These are phyloP conservation scores for Anaspis maculata DNA, from an alignment of 2,888 invertebrate genomes.

Conservation along the genomic window DNA sequence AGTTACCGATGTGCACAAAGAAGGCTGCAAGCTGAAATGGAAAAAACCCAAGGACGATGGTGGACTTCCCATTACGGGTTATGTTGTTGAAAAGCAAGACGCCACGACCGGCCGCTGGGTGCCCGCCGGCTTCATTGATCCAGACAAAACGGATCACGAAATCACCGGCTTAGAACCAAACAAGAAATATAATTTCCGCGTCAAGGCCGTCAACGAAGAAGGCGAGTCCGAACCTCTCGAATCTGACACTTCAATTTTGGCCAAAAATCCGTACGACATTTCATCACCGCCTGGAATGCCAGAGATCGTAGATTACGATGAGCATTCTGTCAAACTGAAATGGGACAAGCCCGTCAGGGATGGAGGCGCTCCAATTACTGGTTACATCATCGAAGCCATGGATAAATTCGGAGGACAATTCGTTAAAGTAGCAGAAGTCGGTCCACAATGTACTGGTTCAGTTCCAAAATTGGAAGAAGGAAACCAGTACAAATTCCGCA, in stretches of 20 bases:
- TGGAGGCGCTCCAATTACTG: slow-evolving; percentile 89
- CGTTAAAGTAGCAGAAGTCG: slow-evolving; percentile 79
- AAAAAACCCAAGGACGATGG: slow-evolving; percentile 94
- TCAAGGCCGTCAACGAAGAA: slow-evolving; percentile 93
- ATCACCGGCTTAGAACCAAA: slow-evolving; percentile 88
- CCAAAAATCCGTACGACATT: slow-evolving; percentile 95
- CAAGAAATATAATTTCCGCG: slow-evolving; percentile 95
- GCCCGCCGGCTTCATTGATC: slow-evolving; percentile 76
- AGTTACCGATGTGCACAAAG: slow-evolving; percentile 83
- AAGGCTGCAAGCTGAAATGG: slow-evolving; percentile 91
- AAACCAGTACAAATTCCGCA: slow-evolving; percentile 90
- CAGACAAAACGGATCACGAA: slow-evolving; percentile 73
- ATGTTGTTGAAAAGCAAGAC: slow-evolving; percentile 93
- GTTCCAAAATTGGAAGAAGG: slow-evolving; percentile 88
- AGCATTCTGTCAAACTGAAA: slow-evolving; percentile 80
- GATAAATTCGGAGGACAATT: slow-evolving; percentile 79
- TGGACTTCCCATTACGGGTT: slow-evolving; percentile 83
- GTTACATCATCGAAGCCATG: slow-evolving; percentile 87
- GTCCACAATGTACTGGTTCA: slow-evolving; percentile 75
- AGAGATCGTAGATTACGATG: slow-evolving; percentile 84
- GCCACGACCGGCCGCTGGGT: slow-evolving; percentile 79
- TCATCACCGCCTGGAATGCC: slow-evolving; percentile 85
- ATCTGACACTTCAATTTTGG: slow-evolving; percentile 78
- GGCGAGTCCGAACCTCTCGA: slow-evolving; percentile 95
- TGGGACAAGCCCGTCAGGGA: slow-evolving; percentile 87